A percentile compares a stretch with the other conserved stretches of the same genome.
Conservation (phyloP, 2,113 vertebrate species). For the Helogale parvula region DNA sequence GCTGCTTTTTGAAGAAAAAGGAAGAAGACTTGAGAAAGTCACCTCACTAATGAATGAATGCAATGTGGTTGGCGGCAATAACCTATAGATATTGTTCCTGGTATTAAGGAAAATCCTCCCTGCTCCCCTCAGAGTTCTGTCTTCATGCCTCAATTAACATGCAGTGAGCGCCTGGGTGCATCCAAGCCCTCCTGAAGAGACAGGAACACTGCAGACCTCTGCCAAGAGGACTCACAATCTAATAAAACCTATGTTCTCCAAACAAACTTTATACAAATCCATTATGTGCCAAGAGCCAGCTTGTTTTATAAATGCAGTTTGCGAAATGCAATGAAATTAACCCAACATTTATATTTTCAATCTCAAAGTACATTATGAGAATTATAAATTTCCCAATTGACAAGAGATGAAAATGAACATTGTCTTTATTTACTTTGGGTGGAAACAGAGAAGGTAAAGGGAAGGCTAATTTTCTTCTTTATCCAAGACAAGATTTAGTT, state of each 20-base stretch:
- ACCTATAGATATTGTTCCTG: background rate
- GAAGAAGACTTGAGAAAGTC: background rate
- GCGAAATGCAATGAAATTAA: slow-evolving; percentile 61
- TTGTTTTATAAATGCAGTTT: slow-evolving; percentile 29
- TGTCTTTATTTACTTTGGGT: slow-evolving; percentile 32
- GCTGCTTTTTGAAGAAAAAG: background rate
- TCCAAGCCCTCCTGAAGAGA: background rate
- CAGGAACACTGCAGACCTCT: background rate
- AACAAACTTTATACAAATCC: background rate
- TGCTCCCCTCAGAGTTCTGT: background rate
- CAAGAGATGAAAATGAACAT: slow-evolving; percentile 37
- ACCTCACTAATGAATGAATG: background rate
- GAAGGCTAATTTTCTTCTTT: slow-evolving; percentile 16
- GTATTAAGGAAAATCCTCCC: background rate
- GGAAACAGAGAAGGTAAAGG: background rate
- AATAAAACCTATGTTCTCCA: background rate
- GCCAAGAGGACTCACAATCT: background rate
- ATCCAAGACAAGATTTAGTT: background rate
- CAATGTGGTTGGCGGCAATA: background rate
- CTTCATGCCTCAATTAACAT: background rate
- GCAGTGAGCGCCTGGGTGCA: background rate
- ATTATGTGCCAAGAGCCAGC: background rate
- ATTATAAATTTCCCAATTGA: slow-evolving; percentile 46
- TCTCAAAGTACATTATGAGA: slow-evolving; percentile 44
- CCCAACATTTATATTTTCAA: slow-evolving; percentile 51